A percentile compares a stretch with the other conserved stretches of the same genome.
These are phyloP conservation scores for Empis livida DNA, from an alignment of 2,888 invertebrate species.

Conservation along the genomic window DNA sequence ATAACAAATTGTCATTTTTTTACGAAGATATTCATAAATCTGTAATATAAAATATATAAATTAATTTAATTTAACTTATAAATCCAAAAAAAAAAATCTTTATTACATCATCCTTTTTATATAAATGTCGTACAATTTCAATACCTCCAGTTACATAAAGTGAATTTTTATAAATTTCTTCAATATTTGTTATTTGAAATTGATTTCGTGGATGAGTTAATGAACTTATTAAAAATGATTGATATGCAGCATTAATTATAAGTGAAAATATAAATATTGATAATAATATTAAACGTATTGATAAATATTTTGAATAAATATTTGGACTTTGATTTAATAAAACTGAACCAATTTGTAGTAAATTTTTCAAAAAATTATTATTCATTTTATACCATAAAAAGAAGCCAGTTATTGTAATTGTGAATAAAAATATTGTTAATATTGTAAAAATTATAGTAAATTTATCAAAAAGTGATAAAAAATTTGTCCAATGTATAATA, in stretches of 20 bases:
- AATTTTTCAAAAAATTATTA: neutral
- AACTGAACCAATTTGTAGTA: slow-evolving; percentile 1
- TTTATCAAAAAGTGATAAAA: slow-evolving; percentile 1
- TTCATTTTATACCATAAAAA: neutral
- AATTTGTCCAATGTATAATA: neutral
- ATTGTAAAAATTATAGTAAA: neutral
- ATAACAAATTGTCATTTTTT: slow-evolving; percentile 26
- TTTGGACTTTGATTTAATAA: slow-evolving; percentile 4
- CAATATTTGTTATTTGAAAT: slow-evolving; percentile 23
- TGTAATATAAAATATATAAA: slow-evolving; percentile 9
- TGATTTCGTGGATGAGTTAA: slow-evolving; percentile 27
- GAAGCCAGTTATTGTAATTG: neutral
- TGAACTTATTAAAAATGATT: slow-evolving; percentile 29
- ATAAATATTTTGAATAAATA: neutral
- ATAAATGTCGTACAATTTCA: slow-evolving; percentile 26
- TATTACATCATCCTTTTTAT: slow-evolving; percentile 26
- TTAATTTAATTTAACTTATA: neutral
- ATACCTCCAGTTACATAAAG: slow-evolving; percentile 27
- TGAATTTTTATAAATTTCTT: slow-evolving; percentile 20
- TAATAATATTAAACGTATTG: slow-evolving; percentile 9
- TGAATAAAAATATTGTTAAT: neutral
- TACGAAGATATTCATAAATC: slow-evolving; percentile 28
- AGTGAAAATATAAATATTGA: slow-evolving; percentile 15
- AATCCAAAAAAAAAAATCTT: neutral
- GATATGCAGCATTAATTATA: slow-evolving; percentile 28